Conservation (phyloP, 1,140 invertebrate genomes). For the Ips typographus region DNA sequence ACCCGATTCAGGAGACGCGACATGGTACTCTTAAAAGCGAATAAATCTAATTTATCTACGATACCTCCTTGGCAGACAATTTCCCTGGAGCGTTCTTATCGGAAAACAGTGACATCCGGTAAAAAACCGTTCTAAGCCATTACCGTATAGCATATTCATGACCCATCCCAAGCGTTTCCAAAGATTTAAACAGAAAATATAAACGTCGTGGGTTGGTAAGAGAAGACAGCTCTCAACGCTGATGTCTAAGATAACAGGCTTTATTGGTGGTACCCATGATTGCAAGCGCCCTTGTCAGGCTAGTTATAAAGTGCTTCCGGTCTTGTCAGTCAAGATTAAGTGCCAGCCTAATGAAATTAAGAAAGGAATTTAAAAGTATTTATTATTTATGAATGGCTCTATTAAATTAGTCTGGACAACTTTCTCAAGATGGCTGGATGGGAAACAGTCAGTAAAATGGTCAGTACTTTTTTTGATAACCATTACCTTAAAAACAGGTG, state of each 20-base stretch:
- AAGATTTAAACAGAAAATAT: too few species aligned
- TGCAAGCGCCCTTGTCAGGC: constrained; percentile 24
- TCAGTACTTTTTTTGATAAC: too few species aligned
- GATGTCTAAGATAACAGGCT: constrained; percentile 16
- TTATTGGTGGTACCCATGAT: constrained; percentile 23
- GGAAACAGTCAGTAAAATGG: too few species aligned
- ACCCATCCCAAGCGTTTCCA: too few species aligned
- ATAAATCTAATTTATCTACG: constrained; percentile 12
- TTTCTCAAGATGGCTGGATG: too few species aligned
- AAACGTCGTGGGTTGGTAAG: background rate
- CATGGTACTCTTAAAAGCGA: constrained; percentile 1
- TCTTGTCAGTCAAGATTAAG: constrained; percentile 24
- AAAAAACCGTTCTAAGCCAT: background rate
- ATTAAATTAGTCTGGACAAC: background rate
- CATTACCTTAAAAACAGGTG: too few species aligned
- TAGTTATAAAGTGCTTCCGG: constrained; percentile 27
- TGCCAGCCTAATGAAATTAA: constrained; percentile 18
- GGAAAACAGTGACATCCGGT: background rate
- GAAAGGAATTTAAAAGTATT: constrained; percentile 9
- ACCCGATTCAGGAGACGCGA: constrained; percentile 7
- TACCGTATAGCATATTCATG: too few species aligned
- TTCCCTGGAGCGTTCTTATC: constrained; percentile 13
- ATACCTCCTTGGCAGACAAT: constrained; percentile 6
- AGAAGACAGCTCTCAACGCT: constrained; percentile 21
- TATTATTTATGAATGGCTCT: constrained; percentile 19